A percentile compares a stretch with the other conserved stretches of the same genome.
These are phyloP conservation scores for Pegoplata infirma DNA, from an alignment of 2,888 invertebrate species.

Conservation along the genomic window DNA sequence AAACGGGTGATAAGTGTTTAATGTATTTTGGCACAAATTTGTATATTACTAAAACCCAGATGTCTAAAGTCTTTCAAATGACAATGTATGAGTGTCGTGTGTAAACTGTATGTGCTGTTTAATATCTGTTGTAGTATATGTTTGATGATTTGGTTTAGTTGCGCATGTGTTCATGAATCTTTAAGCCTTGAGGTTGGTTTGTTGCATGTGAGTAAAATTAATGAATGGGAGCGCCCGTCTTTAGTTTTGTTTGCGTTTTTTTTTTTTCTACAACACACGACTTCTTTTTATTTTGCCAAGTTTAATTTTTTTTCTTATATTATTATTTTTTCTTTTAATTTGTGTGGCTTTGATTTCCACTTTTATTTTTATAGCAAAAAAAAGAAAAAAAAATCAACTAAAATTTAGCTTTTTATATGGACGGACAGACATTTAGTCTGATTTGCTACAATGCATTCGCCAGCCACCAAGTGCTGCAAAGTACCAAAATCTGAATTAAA, in stretches of 20 bases:
- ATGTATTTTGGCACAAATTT: constrained; percentile 39
- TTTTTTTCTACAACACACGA: constrained; percentile 40
- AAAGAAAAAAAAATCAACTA: constrained; percentile 12
- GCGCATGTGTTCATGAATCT: constrained; percentile 51
- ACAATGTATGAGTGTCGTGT: not conserved
- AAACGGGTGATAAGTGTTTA: not conserved
- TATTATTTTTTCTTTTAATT: constrained; percentile 41
- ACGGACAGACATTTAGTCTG: constrained; percentile 25
- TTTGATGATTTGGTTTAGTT: constrained; percentile 18
- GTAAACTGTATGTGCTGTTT: too few species aligned
- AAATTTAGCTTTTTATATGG: constrained; percentile 13
- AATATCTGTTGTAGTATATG: too few species aligned
- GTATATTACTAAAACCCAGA: constrained; percentile 38
- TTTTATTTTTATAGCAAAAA: constrained; percentile 28
- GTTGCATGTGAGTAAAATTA: constrained; percentile 65
- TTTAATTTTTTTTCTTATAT: constrained; percentile 33
- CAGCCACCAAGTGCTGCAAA: not conserved
- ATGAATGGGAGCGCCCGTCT: constrained; percentile 68
- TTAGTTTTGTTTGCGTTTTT: constrained; percentile 31
- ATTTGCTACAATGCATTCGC: constrained; percentile 15
- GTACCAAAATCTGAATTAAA: constrained; percentile 11
- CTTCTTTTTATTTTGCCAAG: constrained; percentile 38
- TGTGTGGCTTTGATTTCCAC: constrained; percentile 51
- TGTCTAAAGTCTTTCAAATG: constrained; percentile 39
- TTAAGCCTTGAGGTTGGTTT: constrained; percentile 56